Percentiles rank a stretch among this genome's conserved stretches.
phyloP scores from a whole-genome alignment of 1,140 invertebrate species.

The Penaeus chinensis region DNA sequence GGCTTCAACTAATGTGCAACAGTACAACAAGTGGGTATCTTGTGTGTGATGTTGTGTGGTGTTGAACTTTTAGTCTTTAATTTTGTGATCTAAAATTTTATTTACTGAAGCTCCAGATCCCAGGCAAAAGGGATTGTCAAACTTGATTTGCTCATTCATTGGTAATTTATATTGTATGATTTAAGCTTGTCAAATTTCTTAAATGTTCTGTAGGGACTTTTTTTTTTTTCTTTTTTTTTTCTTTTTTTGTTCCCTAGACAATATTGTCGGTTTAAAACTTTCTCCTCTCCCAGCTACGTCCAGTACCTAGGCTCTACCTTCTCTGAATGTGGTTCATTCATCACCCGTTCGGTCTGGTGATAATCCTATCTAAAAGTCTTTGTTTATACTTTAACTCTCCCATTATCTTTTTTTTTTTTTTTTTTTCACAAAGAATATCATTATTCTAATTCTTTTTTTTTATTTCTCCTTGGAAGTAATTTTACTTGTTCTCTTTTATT shows the following conservation, averaged over 20 bases:
- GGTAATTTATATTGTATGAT: neutral
- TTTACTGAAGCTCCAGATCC: neutral
- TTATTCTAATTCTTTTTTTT: neutral
- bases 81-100: no score
- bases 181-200: no score
- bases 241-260: neutral
- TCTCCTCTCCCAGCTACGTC: no score
- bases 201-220: neutral
- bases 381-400: neutral
- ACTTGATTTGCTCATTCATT: conserved; percentile 20
- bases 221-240: neutral
- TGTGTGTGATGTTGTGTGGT: conserved; percentile 4
- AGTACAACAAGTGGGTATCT: neutral
- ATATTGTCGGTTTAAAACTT: no score
- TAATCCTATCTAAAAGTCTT: no score
- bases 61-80: no score
- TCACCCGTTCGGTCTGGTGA: no score
- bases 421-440: neutral
- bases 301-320: no score
- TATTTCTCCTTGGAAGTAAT: neutral
- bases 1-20: no score
- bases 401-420: neutral
- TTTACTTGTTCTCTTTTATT: neutral
- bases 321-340: no score
- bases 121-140: neutral